phyloP scores from a whole-genome alignment of 2,113 vertebrate species.

The Eclectus roratus region DNA sequence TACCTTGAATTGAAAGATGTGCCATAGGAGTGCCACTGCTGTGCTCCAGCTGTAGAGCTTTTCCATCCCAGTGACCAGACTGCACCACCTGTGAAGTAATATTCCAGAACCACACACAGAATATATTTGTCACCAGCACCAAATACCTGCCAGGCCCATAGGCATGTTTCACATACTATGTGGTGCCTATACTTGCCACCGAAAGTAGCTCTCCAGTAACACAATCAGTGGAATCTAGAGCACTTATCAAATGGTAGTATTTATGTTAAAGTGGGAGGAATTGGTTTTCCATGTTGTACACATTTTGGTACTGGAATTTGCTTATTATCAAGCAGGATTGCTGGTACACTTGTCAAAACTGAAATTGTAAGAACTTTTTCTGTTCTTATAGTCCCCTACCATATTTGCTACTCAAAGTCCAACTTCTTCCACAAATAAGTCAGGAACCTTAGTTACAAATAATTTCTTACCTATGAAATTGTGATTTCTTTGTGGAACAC shows the following conservation, averaged over 20 bases:
- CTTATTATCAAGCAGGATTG: not conserved
- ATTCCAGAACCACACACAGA: not conserved
- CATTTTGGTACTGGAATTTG: not conserved
- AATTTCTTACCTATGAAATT: not conserved
- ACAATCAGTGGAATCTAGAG: not conserved
- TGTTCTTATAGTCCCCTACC: not conserved
- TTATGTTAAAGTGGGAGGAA: not conserved
- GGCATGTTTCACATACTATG: not conserved
- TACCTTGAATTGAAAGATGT: not conserved
- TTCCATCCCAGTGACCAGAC: not conserved
- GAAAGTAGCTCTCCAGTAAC: not conserved
- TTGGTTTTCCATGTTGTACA: not conserved
- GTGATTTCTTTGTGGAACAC: not conserved
- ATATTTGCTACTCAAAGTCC: not conserved
- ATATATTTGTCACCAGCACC: not conserved
- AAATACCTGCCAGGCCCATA: not conserved
- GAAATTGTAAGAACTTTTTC: not conserved
- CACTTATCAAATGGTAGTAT: not conserved
- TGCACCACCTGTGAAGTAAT: not conserved
- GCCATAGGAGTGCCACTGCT: not conserved
- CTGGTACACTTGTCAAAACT: not conserved
- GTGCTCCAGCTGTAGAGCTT: not conserved
- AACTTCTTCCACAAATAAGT: not conserved
- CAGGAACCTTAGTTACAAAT: not conserved
- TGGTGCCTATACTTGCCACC: not conserved